Percentiles rank a stretch among this genome's conserved stretches.
phyloP scores from a whole-genome alignment of 1,140 invertebrate genomes.

The Lucilia sericata region DNA sequence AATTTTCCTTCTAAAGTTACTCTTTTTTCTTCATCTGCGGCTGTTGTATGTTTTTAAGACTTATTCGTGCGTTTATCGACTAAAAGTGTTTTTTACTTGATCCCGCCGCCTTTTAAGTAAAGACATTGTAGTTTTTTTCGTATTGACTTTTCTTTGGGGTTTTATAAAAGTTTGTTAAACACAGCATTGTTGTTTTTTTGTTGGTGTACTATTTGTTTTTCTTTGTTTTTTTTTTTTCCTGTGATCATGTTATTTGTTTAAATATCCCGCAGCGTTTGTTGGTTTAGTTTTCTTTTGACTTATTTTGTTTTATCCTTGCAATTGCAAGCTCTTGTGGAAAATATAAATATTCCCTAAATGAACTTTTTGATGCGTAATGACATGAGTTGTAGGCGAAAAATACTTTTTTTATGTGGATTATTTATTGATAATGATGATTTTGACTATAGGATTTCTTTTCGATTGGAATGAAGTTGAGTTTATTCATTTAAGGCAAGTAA shows the following conservation, averaged over 20 bases:
- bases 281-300: background rate
- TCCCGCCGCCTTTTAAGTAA: conserved; percentile 45
- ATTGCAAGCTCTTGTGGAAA: conserved; percentile 43
- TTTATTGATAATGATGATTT: conserved; percentile 23
- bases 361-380: conserved; percentile 48
- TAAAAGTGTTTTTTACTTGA: conserved; percentile 44
- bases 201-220: background rate
- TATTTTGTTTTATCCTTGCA: background rate
- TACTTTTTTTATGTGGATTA: conserved; percentile 16
- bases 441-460: background rate
- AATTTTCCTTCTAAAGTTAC: conserved; percentile 43
- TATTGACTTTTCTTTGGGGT: background rate
- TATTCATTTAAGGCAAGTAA: too few relatives aligned
- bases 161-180: too few relatives aligned
- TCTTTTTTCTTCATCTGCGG: background rate
- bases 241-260: conserved; percentile 35
- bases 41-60: background rate
- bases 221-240: background rate
- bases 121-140: conserved; percentile 23
- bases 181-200: background rate
- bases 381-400: conserved; percentile 48
- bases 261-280: conserved; percentile 41
- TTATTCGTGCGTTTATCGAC: background rate
- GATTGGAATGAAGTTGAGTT: too few relatives aligned
- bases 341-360: conserved; percentile 52